Evolutionary conservation across 2,888 invertebrate species (phyloP), one percentile per base, ranked within the genome.

Genomic region (Leptogaster cylindrica): DNA sequence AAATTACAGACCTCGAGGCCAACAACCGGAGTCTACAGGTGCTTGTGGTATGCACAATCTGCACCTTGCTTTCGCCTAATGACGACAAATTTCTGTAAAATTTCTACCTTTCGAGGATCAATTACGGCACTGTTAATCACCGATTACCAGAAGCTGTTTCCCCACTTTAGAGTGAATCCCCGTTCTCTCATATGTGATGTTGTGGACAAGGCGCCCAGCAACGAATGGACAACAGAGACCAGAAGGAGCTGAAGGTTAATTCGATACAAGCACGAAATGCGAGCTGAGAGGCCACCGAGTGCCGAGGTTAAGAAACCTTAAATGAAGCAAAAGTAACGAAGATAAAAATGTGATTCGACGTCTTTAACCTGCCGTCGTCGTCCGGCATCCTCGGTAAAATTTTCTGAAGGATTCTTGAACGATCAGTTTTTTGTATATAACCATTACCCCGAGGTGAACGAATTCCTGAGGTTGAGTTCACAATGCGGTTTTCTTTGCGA

Each of bases 391-490:
- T 55, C 36, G 36, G 18, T 16, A 36, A 39, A 23, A 36, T 8
- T 20, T 36, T 23, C 31, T 36, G 31, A 48, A 48, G 44, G 48
- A 64, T 48, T 44, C 63, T 12, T 46, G n/a, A 5, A 3, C 10
- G n/a, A 39, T 39, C 23, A 25, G 39, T 46, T 61, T 46, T 28
- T 28, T 28, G 8, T 48, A 31, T 28, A 31, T n/a, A n/a, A n/a
- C n/a, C n/a, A n/a, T n/a, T n/a, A n/a, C 20, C 12, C 5, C 33
- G 48, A 23, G 10, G 20, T 12, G 12, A 18, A 33, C 16, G 23
- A 64, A 64, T 64, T 64, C 63, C 12, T 64, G 63, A 64, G 63
- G 63, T 64, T 48, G 20, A 23, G 33, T 31, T 64, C 31, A 48
- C 12, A 64, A 64, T 64, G 63, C 27, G 63, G 63, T 48, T 64